Percentiles rank a stretch among this genome's conserved stretches.
These are phyloP conservation scores for Hipparchia semele DNA, from an alignment of 2,888 invertebrate species.

Conservation along the genomic window DNA sequence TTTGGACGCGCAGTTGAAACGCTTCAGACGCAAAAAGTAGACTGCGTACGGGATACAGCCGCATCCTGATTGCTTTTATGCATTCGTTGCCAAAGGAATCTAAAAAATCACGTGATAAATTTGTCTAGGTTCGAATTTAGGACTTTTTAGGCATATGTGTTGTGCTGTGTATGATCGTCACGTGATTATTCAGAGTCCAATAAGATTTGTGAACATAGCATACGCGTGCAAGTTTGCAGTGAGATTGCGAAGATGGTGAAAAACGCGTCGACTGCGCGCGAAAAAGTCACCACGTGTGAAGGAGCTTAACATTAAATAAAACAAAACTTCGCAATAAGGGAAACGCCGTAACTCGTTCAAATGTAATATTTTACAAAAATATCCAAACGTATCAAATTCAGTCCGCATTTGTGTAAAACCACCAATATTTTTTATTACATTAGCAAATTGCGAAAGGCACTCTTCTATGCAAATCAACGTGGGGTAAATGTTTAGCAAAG, in stretches of 20 bases:
- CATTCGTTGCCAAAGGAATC: too few species aligned
- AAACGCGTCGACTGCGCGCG: background rate
- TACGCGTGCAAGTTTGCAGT: too few species aligned
- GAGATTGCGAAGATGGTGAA: background rate
- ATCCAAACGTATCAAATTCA: slow-evolving; percentile 69
- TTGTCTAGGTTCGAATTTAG: background rate
- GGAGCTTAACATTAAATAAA: slow-evolving; percentile 43
- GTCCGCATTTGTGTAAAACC: slow-evolving; percentile 61
- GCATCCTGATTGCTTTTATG: too few species aligned
- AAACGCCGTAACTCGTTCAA: slow-evolving; percentile 38
- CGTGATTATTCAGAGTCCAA: too few species aligned
- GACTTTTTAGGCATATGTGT: too few species aligned
- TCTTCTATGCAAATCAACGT: slow-evolving; percentile 62
- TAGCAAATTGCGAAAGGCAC: slow-evolving; percentile 69
- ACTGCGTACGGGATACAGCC: too few species aligned
- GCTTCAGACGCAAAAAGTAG: background rate
- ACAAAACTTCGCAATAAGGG: slow-evolving; percentile 18
- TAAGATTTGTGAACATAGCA: too few species aligned
- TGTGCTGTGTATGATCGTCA: too few species aligned
- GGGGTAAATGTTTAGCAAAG: slow-evolving; percentile 34
- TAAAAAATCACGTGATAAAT: too few species aligned
- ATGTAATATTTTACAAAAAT: slow-evolving; percentile 49
- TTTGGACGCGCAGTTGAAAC: background rate
- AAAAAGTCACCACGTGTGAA: background rate
- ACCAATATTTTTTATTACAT: slow-evolving; percentile 45